Base-by-base conservation (phyloP, 2,113 vertebrate species). In the Glaucidium brasilianum region DNA sequence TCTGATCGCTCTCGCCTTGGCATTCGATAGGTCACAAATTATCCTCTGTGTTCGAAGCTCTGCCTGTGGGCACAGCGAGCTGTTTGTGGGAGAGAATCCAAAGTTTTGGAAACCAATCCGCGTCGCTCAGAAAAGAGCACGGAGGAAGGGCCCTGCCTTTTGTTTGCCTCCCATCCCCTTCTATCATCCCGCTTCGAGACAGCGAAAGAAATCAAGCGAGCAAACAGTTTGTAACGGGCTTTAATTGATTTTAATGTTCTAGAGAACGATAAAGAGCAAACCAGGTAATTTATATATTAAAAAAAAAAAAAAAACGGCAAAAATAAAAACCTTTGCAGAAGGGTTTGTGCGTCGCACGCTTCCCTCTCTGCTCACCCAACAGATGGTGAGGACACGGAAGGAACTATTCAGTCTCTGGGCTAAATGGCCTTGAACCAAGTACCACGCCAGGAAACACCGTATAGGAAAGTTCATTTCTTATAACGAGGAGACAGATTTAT, bases 361-460 rank as follows among this genome's bases (percentile, higher is more conserved):
- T 43, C 27, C 20, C 79, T 27, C 15, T 10, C 32, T 8, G 69
- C 58, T 62, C 58, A 7, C 43, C 69, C 73, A 26, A 13, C 87
- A 85, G 80, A 55, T 75, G 71, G 93, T 29, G 11, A 66, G 47
- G 78, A 12, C 72, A 26, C 58, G 1, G 79, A 69, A 66, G 88
- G 88, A 71, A 32, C 79, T 45, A 2, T 10, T 88, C 68, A 2
- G 77, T 16, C 74, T 56, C 41, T 7, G 68, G 89, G 87, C 67
- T 88, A 53, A 88, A 88, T 60, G 85, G 85, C 85, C 85, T 88
- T 39, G 72, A 88, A 84, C 85, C 85, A 47, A 77, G 45, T 6
- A 26, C 71, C 64, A 21, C 19, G 34, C 39, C 69, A 64, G 87
- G 81, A 59, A 76, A 32, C 43, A 11, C 14, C 34, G 3, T 4